These are phyloP conservation scores for Machaerirhynchus nigripectus DNA, from an alignment of 2,113 vertebrate species.

Conservation along the genomic window DNA sequence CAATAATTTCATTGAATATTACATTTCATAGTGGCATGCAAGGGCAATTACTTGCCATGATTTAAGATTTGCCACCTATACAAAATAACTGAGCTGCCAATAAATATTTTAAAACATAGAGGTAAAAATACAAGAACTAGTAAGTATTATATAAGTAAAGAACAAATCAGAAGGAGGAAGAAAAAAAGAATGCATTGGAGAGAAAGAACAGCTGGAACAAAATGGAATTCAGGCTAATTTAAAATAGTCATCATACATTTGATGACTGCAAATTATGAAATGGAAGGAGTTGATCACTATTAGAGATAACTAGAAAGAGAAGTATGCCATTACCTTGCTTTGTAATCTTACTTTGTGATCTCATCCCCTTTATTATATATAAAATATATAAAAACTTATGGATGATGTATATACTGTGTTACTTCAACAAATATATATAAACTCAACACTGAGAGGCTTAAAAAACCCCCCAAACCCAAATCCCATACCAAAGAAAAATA, in stretches of 20 bases:
- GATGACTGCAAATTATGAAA: background rate
- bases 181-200: background rate
- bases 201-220: background rate
- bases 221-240: background rate
- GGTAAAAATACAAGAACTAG: background rate
- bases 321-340: background rate
- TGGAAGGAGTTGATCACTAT: background rate
- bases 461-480: fast-evolving
- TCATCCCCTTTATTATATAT: background rate
- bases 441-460: background rate
- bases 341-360: background rate
- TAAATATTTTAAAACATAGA: background rate
- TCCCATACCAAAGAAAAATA: background rate
- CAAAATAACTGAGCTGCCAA: background rate
- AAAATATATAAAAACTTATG: background rate
- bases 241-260: background rate
- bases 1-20: background rate
- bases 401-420: background rate
- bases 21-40: background rate
- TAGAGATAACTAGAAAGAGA: background rate
- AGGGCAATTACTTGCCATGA: background rate
- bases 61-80: background rate
- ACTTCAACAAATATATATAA: background rate
- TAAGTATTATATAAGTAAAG: background rate
- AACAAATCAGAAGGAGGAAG: background rate